Evolutionary conservation across 2,113 vertebrate species (phyloP).

Genomic region (Rhinichthys klamathensis): DNA sequence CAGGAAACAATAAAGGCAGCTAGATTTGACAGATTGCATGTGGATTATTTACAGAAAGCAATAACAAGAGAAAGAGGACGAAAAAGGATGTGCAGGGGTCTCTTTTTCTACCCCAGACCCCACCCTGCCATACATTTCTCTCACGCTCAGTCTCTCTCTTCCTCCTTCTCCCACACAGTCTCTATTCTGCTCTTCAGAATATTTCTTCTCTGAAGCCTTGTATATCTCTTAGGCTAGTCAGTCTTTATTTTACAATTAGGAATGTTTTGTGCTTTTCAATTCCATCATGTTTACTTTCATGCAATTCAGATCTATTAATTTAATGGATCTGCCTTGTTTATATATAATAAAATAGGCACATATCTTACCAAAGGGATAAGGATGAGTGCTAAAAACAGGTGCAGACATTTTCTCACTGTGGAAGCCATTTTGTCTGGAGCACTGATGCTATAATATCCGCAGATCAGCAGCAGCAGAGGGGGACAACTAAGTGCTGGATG

Average conservation of each 20-base stretch:
- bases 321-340: conserved; percentile 5
- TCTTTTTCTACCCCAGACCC: neutral
- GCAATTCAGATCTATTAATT: neutral
- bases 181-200: neutral
- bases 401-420: conserved; percentile 38
- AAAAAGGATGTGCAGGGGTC: neutral
- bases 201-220: neutral
- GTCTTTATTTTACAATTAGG: neutral
- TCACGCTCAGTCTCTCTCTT: neutral
- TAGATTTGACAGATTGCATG: conserved; percentile 19
- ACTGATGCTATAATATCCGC: neutral
- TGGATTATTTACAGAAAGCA: conserved; percentile 24
- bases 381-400: conserved; percentile 32
- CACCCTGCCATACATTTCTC: neutral
- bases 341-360: neutral
- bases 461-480: conserved; percentile 5
- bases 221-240: neutral
- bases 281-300: neutral
- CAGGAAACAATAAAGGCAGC: conserved; percentile 16
- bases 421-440: conserved; percentile 48
- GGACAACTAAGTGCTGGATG: conserved; percentile 7
- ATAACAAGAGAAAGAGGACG: neutral
- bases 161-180: neutral
- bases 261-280: neutral
- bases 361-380: conserved; percentile 50